These are phyloP conservation scores for Bubo scandiacus DNA, from an alignment of 2,113 vertebrate species.

Conservation along the genomic window DNA sequence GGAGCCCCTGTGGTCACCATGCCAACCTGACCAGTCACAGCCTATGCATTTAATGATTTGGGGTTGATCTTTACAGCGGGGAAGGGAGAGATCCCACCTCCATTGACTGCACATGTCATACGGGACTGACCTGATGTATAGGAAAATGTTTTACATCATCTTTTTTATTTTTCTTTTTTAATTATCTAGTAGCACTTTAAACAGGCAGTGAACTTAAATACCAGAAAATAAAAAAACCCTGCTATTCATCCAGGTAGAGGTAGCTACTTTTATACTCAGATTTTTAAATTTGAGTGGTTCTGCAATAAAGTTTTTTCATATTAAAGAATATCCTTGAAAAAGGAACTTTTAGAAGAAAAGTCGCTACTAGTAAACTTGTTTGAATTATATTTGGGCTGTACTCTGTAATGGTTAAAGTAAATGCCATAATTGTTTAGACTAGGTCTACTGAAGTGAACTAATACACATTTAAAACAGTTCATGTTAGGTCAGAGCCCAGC, in stretches of 20 bases:
- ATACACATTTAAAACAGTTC: too few species aligned
- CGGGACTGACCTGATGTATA: rapidly evolving
- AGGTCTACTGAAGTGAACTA: background rate
- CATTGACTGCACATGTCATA: rapidly evolving
- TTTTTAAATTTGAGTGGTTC: background rate
- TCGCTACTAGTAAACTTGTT: background rate
- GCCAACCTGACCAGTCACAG: background rate
- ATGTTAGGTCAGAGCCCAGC: background rate
- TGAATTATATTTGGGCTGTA: background rate
- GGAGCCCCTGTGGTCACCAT: rapidly evolving
- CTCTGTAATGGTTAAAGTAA: background rate
- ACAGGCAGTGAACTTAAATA: background rate
- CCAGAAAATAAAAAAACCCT: background rate
- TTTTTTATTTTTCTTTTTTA: background rate
- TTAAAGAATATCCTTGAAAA: background rate
- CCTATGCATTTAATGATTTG: too few species aligned
- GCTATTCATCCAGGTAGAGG: background rate
- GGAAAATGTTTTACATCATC: background rate
- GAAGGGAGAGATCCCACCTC: background rate
- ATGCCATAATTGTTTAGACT: background rate
- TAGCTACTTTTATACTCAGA: background rate
- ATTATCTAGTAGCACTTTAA: background rate
- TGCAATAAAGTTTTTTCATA: background rate
- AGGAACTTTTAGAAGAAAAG: background rate
- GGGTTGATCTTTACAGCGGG: background rate